Base-by-base conservation (phyloP, 2,888 invertebrate genomes). In the Troides oblongomaculatus region DNA sequence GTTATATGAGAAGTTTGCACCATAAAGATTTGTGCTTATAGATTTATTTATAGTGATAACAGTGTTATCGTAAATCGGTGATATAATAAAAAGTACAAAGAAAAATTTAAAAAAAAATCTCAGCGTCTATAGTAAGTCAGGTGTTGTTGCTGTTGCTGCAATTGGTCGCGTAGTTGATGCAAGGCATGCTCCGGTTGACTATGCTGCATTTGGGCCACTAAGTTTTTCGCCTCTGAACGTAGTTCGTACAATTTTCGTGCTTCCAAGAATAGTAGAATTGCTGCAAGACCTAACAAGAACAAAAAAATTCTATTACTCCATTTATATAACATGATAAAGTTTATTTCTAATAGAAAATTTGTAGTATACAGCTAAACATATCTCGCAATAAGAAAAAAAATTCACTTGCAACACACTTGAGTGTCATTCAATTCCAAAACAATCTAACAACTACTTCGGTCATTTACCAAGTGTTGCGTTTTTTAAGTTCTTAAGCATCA, bases 161-260 rank as follows among this genome's bases (percentile, higher is more conserved):
- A 74, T 74, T 91, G 91, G 23, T 89, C 87, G 1, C 90, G 85
- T 57, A 91, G 78, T 70, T 92, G 90, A 58, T 92, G 90, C 71
- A 92, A 74, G 0, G 91, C 89, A 72, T 93, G 92, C 74, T 94
- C 93, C 0, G 94, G 92, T 78, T 95, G 95, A 72, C 95, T 94
- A 87, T 96, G 94, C 80, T 97, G 96, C 97, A 97, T 97, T 84
- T 97, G 97, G 90, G 96, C 96, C 4, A 97, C 97, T n/a, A 97
- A 93, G 89, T 97, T 97, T 81, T 95, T 95, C 59, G 96, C 96
- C 85, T 97, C 96, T 62, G 94, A 93, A 59, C 97, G 94, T 70
- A 95, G 85, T 79, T 96, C 95, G 76, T 96, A 97, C 46, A 96
- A 94, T 74, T 94, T 94, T 66, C 93, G 93, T 0, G 96, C 93